Percentiles rank a stretch among this genome's conserved stretches.
These are phyloP conservation scores for Aspidapion aeneum DNA, from an alignment of 2,888 invertebrate species.

Conservation along the genomic window DNA sequence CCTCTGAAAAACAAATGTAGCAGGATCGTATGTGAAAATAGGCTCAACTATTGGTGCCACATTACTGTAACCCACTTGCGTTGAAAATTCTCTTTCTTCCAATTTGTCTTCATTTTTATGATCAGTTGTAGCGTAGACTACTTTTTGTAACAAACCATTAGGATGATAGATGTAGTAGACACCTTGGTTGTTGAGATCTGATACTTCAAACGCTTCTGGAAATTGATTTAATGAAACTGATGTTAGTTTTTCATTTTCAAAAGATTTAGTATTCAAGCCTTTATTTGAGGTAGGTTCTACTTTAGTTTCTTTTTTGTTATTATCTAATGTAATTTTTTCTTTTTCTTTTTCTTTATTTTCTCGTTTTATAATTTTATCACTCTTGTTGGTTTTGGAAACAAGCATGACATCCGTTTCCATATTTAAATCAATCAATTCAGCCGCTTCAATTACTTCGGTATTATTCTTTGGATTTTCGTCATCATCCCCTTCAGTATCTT, in stretches of 20 bases:
- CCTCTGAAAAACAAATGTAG: neutral
- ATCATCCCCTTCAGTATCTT: neutral
- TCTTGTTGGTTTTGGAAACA: neutral
- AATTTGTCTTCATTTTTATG: too few relatives aligned
- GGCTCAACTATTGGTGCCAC: neutral
- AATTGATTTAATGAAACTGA: neutral
- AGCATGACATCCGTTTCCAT: neutral
- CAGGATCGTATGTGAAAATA: conserved; percentile 1
- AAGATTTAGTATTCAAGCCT: too few relatives aligned
- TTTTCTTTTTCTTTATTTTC: too few relatives aligned
- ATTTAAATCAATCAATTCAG: neutral
- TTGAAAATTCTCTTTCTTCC: neutral
- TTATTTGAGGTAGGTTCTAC: too few relatives aligned
- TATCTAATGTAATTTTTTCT: too few relatives aligned
- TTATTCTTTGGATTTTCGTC: neutral
- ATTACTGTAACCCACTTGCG: neutral
- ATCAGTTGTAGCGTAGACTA: neutral
- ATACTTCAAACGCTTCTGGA: neutral
- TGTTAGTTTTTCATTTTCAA: neutral
- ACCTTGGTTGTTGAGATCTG: neutral
- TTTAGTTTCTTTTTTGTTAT: neutral
- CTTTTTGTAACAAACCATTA: neutral
- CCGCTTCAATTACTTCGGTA: neutral
- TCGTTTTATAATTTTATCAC: neutral
- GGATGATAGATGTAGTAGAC: conserved; percentile 2